Evolutionary conservation across 2,113 vertebrate species (phyloP).

Genomic region (Catharus bicknelli): DNA sequence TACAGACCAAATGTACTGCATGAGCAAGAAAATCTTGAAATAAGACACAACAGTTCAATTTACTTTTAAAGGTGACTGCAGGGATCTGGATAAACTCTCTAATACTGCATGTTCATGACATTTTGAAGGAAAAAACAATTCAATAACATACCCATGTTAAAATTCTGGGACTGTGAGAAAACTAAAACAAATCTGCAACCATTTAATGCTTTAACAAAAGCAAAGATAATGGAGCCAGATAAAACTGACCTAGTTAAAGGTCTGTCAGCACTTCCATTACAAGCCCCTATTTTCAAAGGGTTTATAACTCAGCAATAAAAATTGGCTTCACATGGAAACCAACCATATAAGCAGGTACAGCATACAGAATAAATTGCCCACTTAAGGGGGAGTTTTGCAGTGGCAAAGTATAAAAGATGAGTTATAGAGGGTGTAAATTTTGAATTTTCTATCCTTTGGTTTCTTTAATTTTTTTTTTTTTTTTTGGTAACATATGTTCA

Average conservation of each 20-base stretch:
- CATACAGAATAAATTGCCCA: neutral
- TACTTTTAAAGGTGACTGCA: neutral
- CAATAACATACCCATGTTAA: neutral
- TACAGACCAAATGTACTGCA: neutral
- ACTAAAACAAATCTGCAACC: neutral
- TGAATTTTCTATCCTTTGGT: neutral
- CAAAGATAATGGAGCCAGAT: neutral
- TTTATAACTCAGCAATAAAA: slow-evolving; percentile 39
- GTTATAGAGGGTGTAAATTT: neutral
- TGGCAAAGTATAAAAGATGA: neutral
- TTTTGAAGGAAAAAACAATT: neutral
- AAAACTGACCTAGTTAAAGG: slow-evolving; percentile 2
- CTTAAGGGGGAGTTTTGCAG: neutral
- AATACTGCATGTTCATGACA: neutral
- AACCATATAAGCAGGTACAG: slow-evolving; percentile 3
- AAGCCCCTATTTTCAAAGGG: neutral
- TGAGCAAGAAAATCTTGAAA: slow-evolving; percentile 8
- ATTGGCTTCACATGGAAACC: neutral
- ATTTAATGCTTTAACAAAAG: neutral
- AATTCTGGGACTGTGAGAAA: neutral
- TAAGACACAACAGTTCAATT: neutral
- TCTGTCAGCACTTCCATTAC: neutral
- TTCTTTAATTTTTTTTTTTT: neutral
- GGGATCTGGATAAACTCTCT: slow-evolving; percentile 15
- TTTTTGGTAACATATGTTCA: neutral